phyloP scores from a whole-genome alignment of 2,888 invertebrate genomes.

The Tenthredo livida region DNA sequence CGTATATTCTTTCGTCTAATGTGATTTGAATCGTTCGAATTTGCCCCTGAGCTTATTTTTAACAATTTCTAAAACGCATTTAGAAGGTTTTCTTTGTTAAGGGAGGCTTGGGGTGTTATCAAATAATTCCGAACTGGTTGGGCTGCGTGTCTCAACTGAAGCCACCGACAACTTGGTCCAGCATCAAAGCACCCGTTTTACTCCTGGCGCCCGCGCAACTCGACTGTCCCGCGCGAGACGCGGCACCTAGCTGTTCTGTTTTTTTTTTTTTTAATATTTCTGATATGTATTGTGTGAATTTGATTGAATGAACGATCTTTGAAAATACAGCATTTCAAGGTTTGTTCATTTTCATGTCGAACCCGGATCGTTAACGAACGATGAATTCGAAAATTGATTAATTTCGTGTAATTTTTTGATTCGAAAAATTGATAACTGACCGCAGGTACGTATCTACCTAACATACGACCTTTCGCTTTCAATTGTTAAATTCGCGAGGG shows the following conservation, averaged over 20 bases:
- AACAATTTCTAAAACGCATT: not conserved
- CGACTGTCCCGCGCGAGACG: not conserved
- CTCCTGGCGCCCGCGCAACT: slow-evolving; percentile 39
- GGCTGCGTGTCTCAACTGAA: slow-evolving; percentile 64
- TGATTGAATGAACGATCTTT: not conserved
- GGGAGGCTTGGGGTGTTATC: not conserved
- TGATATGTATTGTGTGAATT: not conserved
- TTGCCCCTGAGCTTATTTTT: not conserved
- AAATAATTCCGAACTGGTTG: slow-evolving; percentile 56
- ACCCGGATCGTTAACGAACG: too few relatives aligned
- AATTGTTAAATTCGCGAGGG: too few relatives aligned
- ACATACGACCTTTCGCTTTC: too few relatives aligned
- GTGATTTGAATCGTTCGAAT: not conserved
- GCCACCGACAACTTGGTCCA: slow-evolving; percentile 23
- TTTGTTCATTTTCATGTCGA: too few relatives aligned
- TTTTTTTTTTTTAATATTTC: too few relatives aligned
- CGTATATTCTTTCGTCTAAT: not conserved
- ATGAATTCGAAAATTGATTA: too few relatives aligned
- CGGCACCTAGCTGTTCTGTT: not conserved
- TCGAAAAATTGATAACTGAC: too few relatives aligned
- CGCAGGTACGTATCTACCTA: too few relatives aligned
- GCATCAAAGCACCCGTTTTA: not conserved
- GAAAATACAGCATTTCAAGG: not conserved
- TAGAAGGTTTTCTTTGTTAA: not conserved
- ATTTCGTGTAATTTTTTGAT: too few relatives aligned